Evolutionary conservation across 2,113 vertebrate species (phyloP), one percentile per base, ranked within the genome.

Genomic region (Lethenteron reissneri): DNA sequence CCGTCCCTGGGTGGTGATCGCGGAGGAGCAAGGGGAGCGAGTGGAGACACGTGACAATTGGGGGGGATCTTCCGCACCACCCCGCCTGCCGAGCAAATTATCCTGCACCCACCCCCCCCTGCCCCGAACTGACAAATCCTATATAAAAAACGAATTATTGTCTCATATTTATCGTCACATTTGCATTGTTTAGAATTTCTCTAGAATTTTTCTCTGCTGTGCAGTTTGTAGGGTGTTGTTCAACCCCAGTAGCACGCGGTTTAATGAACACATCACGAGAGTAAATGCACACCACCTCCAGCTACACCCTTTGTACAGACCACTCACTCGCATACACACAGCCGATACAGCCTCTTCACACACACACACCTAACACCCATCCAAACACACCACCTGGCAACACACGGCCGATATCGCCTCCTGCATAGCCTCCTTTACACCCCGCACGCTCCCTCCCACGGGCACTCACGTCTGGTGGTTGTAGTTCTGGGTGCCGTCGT

Each of bases 401-500:
- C 41, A 41, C 41, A 41, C 41, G 41, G 41, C 41, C 41, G 41
- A 41, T 7, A 41, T 7, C 4, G 41, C 41, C 41, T 41, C 41
- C 41, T 41, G 41, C 41, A 41, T 41, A 41, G 41, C 41, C 41
- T 41, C 41, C 41, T 41, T 41, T 5, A 41, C 41, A 41, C 41
- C 41, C 6, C 6, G 41, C 41, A 41, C 41, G 41, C 41, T 41
- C 41, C 41, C 41, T 41, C 41, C 41, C 41, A 41, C 41, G 41
- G 41, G 17, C 15, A 87, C 94, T 91, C 85, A 99, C 92, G 95
- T 92, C 76, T 91, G 88, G 78, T 99, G 92, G 76, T 99, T 90
- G 75, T 90, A 99, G 76, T 83, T 76, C 76, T 92, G 83, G 70
- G 86, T 82, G 58, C 92, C 92, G 74, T 96, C 90, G 82, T 97